phyloP scores from a whole-genome alignment of 2,888 invertebrate genomes.

The Lathronympha strigana region DNA sequence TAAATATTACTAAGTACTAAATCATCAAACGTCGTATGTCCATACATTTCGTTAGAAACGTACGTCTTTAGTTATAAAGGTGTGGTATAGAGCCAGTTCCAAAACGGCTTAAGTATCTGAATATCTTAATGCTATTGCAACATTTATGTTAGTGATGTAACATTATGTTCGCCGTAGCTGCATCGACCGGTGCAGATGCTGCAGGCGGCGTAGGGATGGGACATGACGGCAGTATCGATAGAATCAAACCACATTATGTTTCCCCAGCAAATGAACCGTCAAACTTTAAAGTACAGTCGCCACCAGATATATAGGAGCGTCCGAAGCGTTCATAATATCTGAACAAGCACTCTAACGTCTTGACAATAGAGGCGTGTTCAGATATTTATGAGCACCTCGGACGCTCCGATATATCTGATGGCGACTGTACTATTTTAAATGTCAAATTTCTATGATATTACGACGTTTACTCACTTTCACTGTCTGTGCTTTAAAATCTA shows the following conservation, averaged over 20 bases:
- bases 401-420: too few relatives aligned
- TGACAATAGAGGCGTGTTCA: too few relatives aligned
- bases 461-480: too few relatives aligned
- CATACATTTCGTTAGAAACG: background rate
- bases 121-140: background rate
- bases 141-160: background rate
- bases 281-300: too few relatives aligned
- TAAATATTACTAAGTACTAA: background rate
- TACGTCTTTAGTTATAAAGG: background rate
- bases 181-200: conserved; percentile 31
- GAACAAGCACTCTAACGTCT: too few relatives aligned
- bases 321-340: too few relatives aligned
- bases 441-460: too few relatives aligned
- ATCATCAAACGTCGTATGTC: background rate
- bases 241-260: background rate
- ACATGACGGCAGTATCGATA: background rate
- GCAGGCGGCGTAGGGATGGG: conserved; percentile 15
- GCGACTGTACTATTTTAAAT: too few relatives aligned
- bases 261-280: background rate
- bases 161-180: conserved; percentile 6
- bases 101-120: background rate
- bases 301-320: too few relatives aligned
- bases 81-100: background rate
- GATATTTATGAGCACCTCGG: too few relatives aligned
- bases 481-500: too few relatives aligned